phyloP scores from a whole-genome alignment of 2,113 vertebrate species.

The Etia nguti region DNA sequence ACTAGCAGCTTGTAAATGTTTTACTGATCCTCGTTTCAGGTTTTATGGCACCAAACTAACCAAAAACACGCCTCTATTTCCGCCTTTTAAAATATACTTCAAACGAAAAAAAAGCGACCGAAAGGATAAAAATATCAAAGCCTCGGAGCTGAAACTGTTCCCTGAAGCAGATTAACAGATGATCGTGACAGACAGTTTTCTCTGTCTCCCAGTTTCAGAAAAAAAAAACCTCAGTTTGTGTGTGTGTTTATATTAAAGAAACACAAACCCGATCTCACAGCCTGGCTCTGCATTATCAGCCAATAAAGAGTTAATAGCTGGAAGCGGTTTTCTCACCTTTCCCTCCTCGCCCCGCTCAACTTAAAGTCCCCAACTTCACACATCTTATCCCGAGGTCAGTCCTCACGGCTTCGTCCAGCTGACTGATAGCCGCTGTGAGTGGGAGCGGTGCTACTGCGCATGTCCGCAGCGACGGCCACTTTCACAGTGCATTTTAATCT shows the following conservation, averaged over 20 bases:
- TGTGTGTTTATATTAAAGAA: neutral
- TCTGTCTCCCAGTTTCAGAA: neutral
- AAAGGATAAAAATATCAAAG: neutral
- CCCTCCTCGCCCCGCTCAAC: neutral
- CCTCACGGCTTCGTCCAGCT: neutral
- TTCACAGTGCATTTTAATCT: neutral
- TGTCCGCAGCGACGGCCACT: neutral
- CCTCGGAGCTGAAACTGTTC: neutral
- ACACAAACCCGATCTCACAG: neutral
- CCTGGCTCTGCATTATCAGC: neutral
- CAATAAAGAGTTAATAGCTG: neutral
- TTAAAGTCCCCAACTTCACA: neutral
- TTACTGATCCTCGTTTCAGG: neutral
- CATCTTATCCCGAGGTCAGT: slow-evolving; percentile 5
- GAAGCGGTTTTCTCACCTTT: neutral
- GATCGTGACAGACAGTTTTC: neutral
- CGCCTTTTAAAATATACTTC: neutral
- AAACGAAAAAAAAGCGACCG: neutral
- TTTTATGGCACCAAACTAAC: neutral
- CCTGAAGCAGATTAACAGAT: neutral
- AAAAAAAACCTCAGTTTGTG: rapidly evolving
- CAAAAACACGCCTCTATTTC: neutral
- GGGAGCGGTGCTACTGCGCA: slow-evolving; percentile 16
- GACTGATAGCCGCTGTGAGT: neutral
- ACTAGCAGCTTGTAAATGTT: neutral